Conservation (phyloP, 1,140 invertebrate species). For the Dreissena polymorpha region DNA sequence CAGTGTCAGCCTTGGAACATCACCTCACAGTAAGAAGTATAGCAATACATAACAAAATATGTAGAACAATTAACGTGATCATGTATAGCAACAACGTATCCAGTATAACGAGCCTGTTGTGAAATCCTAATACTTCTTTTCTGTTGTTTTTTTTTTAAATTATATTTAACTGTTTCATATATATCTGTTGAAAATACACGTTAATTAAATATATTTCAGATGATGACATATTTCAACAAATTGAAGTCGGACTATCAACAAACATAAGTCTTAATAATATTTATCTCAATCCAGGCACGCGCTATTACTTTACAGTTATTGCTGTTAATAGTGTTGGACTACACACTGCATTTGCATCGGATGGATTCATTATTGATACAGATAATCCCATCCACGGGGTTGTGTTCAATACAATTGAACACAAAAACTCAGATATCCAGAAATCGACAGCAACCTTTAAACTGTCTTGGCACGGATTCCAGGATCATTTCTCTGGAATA, state of each 20-base stretch:
- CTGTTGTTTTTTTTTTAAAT: background rate
- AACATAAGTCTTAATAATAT: slow-evolving; percentile 16
- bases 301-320: slow-evolving; percentile 57
- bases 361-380: no score
- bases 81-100: no score
- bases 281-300: slow-evolving; percentile 46
- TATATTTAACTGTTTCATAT: background rate
- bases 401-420: slow-evolving; percentile 43
- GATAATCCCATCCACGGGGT: no score
- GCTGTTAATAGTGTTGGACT: slow-evolving; percentile 57
- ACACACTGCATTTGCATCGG: slow-evolving; percentile 33
- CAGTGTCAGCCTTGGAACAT: slow-evolving; percentile 48
- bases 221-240: slow-evolving; percentile 37
- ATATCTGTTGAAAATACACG: background rate
- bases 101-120: no score
- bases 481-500: slow-evolving; percentile 54
- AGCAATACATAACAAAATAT: no score
- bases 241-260: slow-evolving; percentile 24
- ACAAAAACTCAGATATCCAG: slow-evolving; percentile 33
- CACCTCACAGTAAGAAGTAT: slow-evolving; percentile 40
- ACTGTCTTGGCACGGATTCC: slow-evolving; percentile 61
- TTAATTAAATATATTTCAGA: slow-evolving; percentile 46
- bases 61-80: no score
- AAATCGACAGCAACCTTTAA: slow-evolving; percentile 36
- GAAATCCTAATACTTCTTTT: no score